A percentile compares a stretch with the other conserved stretches of the same genome.
Conservation (phyloP, 2,888 invertebrate species). For the Ichneumoninae sp. region DNA sequence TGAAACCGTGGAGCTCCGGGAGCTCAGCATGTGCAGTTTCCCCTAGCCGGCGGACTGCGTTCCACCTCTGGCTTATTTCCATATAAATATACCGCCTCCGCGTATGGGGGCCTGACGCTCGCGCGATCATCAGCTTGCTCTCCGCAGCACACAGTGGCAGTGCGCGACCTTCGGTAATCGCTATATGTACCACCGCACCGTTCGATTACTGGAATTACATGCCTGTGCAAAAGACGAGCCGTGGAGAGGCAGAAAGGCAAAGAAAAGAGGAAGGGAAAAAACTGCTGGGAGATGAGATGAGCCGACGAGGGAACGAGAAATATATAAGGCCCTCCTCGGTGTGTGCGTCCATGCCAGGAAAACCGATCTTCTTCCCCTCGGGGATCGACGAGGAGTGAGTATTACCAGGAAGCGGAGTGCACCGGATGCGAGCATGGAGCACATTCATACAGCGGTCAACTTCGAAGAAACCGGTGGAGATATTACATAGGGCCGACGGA, state of each 20-base stretch:
- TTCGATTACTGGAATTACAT: constrained; percentile 60
- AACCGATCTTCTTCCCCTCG: constrained; percentile 60
- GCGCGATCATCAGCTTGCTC: constrained; percentile 36
- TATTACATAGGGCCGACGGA: constrained; percentile 39
- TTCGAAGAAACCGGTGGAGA: constrained; percentile 58
- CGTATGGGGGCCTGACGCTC: constrained; percentile 42
- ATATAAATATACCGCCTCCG: constrained; percentile 56
- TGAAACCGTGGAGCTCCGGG: neutral
- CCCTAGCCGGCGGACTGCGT: constrained; percentile 14
- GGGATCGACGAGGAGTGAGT: constrained; percentile 59
- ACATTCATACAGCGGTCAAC: constrained; percentile 56
- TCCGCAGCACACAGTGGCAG: constrained; percentile 32
- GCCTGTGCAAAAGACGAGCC: constrained; percentile 48
- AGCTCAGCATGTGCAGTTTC: constrained; percentile 23
- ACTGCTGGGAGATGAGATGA: constrained; percentile 46
- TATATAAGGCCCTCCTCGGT: constrained; percentile 44
- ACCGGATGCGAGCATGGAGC: constrained; percentile 58
- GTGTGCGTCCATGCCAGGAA: constrained; percentile 34
- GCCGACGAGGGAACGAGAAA: constrained; percentile 34
- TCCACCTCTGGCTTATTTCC: constrained; percentile 39
- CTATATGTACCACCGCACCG: constrained; percentile 37
- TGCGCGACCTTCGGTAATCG: constrained; percentile 57
- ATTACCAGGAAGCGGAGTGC: constrained; percentile 61
- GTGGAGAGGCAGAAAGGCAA: constrained; percentile 16
- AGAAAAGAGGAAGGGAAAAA: constrained; percentile 26